A percentile compares a stretch with the other conserved stretches of the same genome.
Evolutionary conservation across 1,140 invertebrate genomes (phyloP).

Genomic region (Orchestia grillus): DNA sequence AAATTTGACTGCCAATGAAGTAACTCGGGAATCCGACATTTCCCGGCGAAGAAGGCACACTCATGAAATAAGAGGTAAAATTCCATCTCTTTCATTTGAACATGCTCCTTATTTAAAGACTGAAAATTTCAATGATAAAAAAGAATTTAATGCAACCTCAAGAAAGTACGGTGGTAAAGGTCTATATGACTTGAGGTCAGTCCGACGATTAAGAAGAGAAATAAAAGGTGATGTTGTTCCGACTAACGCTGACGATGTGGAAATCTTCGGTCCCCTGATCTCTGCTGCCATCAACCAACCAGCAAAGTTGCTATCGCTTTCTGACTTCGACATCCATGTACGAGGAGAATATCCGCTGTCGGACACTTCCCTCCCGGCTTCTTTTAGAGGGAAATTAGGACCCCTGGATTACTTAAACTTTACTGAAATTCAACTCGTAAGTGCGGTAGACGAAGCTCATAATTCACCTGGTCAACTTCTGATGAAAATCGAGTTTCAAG

Average conservation of each 20-base stretch:
- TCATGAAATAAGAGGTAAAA: background rate
- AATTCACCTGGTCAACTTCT: background rate
- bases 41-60: background rate
- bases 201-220: background rate
- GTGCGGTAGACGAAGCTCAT: background rate
- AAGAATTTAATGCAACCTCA: background rate
- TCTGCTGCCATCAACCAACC: background rate
- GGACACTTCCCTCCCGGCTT: background rate
- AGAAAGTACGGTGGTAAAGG: background rate
- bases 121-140: background rate
- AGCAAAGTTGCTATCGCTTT: background rate
- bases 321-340: constrained; percentile 12
- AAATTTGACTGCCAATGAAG: background rate
- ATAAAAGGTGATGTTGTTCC: background rate
- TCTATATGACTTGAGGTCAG: background rate
- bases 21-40: background rate
- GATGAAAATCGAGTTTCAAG: background rate
- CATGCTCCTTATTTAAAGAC: background rate
- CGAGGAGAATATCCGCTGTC: constrained; percentile 5
- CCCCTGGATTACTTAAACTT: background rate
- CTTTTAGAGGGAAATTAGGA: background rate
- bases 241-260: background rate
- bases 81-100: background rate
- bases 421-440: background rate
- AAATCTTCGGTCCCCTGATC: background rate